These are phyloP conservation scores for Atta cephalotes DNA, from an alignment of 1,140 invertebrate genomes.

Conservation along the genomic window DNA sequence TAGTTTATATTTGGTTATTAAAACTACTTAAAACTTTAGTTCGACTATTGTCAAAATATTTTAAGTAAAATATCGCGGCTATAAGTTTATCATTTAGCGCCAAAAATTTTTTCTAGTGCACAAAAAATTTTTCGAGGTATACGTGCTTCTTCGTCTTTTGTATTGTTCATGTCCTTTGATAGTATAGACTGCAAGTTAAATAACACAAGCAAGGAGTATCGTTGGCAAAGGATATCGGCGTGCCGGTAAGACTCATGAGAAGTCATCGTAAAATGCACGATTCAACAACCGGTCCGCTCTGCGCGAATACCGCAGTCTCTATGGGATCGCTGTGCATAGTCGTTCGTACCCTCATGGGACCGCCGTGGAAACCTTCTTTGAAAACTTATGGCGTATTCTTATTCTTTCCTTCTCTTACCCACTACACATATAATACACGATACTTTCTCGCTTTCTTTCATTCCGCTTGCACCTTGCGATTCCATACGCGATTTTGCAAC, in stretches of 20 bases:
- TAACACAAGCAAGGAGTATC: neutral
- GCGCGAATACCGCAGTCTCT: conserved; percentile 61
- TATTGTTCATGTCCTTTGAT: conserved; percentile 44
- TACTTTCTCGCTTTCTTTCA: conserved; percentile 42
- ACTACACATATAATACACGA: conserved; percentile 21
- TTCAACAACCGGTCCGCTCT: conserved; percentile 59
- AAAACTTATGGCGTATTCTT: conserved; percentile 56
- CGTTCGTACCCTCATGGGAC: conserved; percentile 65
- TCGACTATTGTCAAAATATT: neutral
- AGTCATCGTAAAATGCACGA: conserved; percentile 70
- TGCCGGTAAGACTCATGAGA: conserved; percentile 25
- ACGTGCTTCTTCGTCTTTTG: neutral
- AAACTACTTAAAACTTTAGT: conserved; percentile 4
- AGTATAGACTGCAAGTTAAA: conserved; percentile 49
- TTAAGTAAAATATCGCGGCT: conserved; percentile 7
- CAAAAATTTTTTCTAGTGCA: conserved; percentile 27
- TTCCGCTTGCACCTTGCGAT: conserved; percentile 33
- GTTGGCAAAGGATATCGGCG: conserved; percentile 33
- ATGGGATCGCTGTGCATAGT: conserved; percentile 49
- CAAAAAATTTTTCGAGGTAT: conserved; percentile 19
- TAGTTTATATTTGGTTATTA: neutral
- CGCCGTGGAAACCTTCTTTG: conserved; percentile 60
- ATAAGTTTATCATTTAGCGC: conserved; percentile 5
- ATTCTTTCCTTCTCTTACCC: conserved; percentile 23
- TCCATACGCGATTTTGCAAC: neutral